These are phyloP conservation scores for Sebastes jordani DNA, from an alignment of 2,797 vertebrate species.

Conservation along the genomic window DNA sequence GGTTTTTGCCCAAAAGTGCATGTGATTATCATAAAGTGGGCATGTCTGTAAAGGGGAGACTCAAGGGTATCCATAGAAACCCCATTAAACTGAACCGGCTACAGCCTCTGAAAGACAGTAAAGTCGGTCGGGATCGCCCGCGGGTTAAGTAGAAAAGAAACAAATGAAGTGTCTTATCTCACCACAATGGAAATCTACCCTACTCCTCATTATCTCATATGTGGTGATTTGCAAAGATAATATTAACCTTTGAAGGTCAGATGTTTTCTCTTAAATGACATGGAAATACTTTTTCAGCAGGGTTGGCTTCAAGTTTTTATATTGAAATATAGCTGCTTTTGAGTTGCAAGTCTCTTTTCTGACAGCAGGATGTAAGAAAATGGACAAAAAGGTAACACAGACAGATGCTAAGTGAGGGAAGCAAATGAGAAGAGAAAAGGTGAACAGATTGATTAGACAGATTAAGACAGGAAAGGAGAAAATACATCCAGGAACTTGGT, in stretches of 20 bases:
- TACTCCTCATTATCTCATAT: neutral
- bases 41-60: too few relatives aligned
- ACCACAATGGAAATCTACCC: neutral
- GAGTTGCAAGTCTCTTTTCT: neutral
- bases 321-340: neutral
- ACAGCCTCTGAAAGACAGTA: too few relatives aligned
- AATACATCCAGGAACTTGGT: constrained; percentile 32
- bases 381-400: neutral
- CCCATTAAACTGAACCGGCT: too few relatives aligned
- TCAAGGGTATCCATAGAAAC: too few relatives aligned
- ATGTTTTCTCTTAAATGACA: neutral
- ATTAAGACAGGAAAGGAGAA: constrained; percentile 30
- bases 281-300: neutral
- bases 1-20: too few relatives aligned
- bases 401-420: neutral
- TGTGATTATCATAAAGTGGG: too few relatives aligned
- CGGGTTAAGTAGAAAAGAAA: too few relatives aligned
- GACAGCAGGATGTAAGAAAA: neutral
- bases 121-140: too few relatives aligned
- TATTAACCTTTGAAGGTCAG: neutral
- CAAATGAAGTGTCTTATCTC: neutral
- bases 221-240: neutral
- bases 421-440: constrained; percentile 20
- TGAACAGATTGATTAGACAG: constrained; percentile 25
- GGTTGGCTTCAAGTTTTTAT: neutral